Base-by-base conservation (phyloP, 1,140 invertebrate genomes). In the Hormaphis cornu region DNA sequence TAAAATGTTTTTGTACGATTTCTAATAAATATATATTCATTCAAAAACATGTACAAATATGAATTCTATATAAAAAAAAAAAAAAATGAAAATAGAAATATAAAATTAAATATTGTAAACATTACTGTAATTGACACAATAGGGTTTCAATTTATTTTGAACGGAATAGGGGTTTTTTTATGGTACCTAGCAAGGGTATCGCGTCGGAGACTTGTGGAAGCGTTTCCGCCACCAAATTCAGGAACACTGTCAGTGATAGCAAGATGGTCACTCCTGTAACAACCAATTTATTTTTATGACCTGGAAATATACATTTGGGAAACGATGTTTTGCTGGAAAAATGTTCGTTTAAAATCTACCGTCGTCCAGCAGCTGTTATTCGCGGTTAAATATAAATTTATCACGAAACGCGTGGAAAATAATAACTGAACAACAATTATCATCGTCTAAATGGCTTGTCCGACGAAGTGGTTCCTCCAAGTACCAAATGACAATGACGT, bases 211-310 rank as follows among this genome's bases (percentile, higher is more conserved):
- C 90, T 85, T 93, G 89, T 79, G 92, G 92, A 84, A 95, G 87
- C 80, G 90, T 93, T 86, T 95, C 91, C 78, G 91, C 90, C 80
- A 95, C 91, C 82, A 95, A 86, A 86, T 93, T 93, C 85, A 92
- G 89, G 87, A 98, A 98, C 83, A 98, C 95, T 83, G 95, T 98
- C 86, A 99, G 88, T 82, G 95, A 97, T 81, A 98, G 93, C 82
- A 99, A 90, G 85, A 99, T 98, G 85, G 95, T 98, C 83, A 98
- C 95, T 85, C 95, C 95, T 97, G 89, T 83, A 91, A 91, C 71
- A 73, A 69, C 61, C 50, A 56, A 53, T 56, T 69, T 53, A 33
- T 69, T 40, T 56, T 56, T 56, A 37, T 69, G 33, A 40, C 48
- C 66, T 54, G 26, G 46, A 66, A 69, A 69, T 42, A 53, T 69